Evolutionary conservation across 2,797 vertebrate species (phyloP), one percentile per base, ranked within the genome.

Genomic region (Tadarida brasiliensis): DNA sequence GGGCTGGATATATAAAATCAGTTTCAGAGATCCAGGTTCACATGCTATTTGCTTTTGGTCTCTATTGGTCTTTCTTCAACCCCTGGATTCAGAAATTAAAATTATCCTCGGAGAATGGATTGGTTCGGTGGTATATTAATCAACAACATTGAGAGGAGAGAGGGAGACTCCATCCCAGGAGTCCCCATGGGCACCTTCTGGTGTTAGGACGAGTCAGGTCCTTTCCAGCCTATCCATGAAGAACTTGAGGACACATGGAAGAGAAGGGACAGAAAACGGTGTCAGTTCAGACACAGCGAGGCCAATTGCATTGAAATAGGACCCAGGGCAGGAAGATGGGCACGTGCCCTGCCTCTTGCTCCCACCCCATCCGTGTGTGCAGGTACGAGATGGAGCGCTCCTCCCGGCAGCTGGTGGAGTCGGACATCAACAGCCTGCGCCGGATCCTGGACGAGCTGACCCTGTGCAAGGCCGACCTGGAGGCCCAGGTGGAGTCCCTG

Each of bases 361-460:
- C 47, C 54, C 20, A 1, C 35, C 35, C 47, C 5, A 54, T 20
- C 56, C 91, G 7, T 85, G n/a, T 9, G 17, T 15, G 16, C 44
- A 99, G 99, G 98, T 99, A 97, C 4, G 98, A 99, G 91, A 98
- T 98, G 0, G 99, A 99, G 97, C 96, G 97, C 30, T 94, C 56
- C 47, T 98, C 99, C 96, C 97, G 98, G 81, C 99, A 99, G 98
- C 97, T 98, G 0, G 99, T 99, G 97, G 99, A 99, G 93, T 98
- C 98, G 0, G 99, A 99, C 92, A 99, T 99, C n/a, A 98, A 97
- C 0, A 98, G 99, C 30, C 97, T 99, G 95, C 99, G 97, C 57
- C 98, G 97, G 47, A 93, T 99, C 59, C 97, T 99, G 97, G 99
- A 99, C 0, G 99, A 99, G 1, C 96, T 99, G 96, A 99, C 98